Evolutionary conservation across 2,888 invertebrate species (phyloP), one percentile per base, ranked within the genome.

Genomic region (Formica aserva): DNA sequence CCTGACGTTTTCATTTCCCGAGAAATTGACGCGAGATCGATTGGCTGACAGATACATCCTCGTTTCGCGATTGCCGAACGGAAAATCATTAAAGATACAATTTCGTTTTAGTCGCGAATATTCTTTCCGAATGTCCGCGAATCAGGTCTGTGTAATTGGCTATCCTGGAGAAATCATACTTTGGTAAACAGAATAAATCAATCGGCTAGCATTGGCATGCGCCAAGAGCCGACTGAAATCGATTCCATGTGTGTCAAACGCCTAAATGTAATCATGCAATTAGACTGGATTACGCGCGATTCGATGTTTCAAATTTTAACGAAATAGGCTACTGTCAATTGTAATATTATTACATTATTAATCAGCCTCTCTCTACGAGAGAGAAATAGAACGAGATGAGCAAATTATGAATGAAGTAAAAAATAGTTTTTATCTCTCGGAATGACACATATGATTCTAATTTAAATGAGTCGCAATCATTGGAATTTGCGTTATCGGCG

Each of bases 141-240:
- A 60, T 71, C 78, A 45, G 35, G 18, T 41, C 38, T 52, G 71
- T 35, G 71, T 72, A 80, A 80, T 80, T 80, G 78, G 45, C 67
- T 80, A 45, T 80, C 45, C 72, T 8, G 72, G 57, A 60, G 72
- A 71, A 80, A 80, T 80, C 45, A 22, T 57, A 57, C 71, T 72
- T 72, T 35, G 32, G 78, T 80, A 80, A 80, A 80, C 78, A 80
- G 78, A 72, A 80, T 80, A 80, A 80, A 80, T 80, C 78, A 80
- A 13, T 72, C 71, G 78, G 29, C n/a, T 60, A 32, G 66, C 57
- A 29, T 35, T n/a, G 77, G 22, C 72, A 60, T 60, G 71, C 45
- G 60, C 71, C 78, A 78, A 78, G 55, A 78, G 78, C 57, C 57
- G 18, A 5, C 22, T 22, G 78, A 45, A 35, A 80, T 80, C 45